Conservation (phyloP, 2,113 vertebrate species). For the Cyanocitta stelleri region DNA sequence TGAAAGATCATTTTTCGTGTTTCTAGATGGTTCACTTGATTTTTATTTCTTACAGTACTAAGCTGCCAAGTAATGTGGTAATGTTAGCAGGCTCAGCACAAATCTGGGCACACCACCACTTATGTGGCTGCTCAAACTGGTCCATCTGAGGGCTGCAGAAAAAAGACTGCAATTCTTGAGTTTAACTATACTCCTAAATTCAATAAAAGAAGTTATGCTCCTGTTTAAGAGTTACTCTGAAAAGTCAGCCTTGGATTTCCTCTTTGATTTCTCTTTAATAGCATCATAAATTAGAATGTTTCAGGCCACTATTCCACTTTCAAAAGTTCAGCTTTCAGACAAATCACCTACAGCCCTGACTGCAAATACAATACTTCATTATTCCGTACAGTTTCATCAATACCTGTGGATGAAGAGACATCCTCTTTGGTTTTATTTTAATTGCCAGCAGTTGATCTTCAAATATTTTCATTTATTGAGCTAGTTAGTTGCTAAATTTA, state of each 20-base stretch:
- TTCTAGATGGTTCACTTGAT: not conserved
- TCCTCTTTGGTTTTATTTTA: not conserved
- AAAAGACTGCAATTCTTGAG: not conserved
- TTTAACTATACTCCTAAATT: not conserved
- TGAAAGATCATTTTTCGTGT: not conserved
- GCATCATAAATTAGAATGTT: not conserved
- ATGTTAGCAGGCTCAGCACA: not conserved
- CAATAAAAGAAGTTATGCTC: not conserved
- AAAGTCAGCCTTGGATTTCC: not conserved
- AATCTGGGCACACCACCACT: not conserved
- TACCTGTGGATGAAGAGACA: not conserved
- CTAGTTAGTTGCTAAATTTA: not conserved
- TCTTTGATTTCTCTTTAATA: not conserved
- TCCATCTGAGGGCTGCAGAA: not conserved
- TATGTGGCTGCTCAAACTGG: not conserved
- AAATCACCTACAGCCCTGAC: not conserved
- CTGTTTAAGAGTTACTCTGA: not conserved
- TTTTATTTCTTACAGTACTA: not conserved
- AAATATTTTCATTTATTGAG: not conserved
- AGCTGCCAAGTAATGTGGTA: not conserved
- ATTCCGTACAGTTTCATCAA: not conserved
- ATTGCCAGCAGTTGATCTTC: not conserved
- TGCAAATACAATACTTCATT: not conserved
- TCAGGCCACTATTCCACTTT: not conserved
- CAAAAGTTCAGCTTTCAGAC: not conserved